Conservation (phyloP, 2,797 vertebrate species). For the Protosalanx chinensis region DNA sequence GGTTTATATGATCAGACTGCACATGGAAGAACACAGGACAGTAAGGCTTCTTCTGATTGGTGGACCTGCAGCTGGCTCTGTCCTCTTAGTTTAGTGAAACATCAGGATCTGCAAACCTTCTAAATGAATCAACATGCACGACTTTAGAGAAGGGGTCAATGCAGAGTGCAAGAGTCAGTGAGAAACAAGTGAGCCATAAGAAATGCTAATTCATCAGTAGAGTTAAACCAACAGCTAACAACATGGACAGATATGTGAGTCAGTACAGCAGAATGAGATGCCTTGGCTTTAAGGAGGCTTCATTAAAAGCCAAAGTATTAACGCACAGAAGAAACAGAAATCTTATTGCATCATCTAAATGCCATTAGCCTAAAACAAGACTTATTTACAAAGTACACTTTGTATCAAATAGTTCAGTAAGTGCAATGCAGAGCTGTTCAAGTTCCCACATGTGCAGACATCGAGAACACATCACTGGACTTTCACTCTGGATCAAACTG, state of each 20-base stretch:
- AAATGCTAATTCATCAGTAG: conserved; percentile 30
- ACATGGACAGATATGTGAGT: conserved; percentile 48
- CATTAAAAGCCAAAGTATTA: conserved; percentile 46
- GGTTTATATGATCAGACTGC: not conserved
- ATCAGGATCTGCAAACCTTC: conserved; percentile 26
- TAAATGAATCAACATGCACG: conserved; percentile 39
- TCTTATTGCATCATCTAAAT: conserved; percentile 77
- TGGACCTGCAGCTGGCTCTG: no score
- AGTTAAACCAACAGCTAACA: conserved; percentile 24
- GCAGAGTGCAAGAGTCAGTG: conserved; percentile 35
- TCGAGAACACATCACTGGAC: conserved; percentile 44
- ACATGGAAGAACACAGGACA: not conserved
- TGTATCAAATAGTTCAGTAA: conserved; percentile 69
- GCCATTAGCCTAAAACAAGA: conserved; percentile 61
- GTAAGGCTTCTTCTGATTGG: not conserved
- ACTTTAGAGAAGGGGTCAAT: conserved; percentile 21
- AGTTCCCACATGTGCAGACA: conserved; percentile 58
- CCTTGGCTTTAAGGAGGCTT: conserved; percentile 64
- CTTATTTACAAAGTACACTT: conserved; percentile 61
- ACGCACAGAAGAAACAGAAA: conserved; percentile 49
- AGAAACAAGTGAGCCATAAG: conserved; percentile 23
- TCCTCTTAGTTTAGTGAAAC: not conserved
- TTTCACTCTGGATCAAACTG: conserved; percentile 21
- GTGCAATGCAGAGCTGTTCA: conserved; percentile 66
- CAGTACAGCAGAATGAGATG: conserved; percentile 62